A percentile compares a stretch with the other conserved stretches of the same genome.
Conservation (phyloP, 2,888 invertebrate species). For the Drosophila sordidula region DNA sequence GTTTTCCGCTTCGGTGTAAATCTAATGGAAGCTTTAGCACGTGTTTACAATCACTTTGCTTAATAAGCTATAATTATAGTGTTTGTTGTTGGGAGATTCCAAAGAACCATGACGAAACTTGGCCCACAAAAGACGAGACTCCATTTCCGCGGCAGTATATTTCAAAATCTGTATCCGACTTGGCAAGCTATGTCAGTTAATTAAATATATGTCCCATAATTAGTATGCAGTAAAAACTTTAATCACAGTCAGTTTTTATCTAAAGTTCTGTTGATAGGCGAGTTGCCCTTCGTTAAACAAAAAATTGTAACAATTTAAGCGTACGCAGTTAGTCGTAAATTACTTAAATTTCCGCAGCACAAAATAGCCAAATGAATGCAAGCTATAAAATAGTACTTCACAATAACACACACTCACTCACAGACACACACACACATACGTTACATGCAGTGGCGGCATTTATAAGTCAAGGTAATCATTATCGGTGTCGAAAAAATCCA, state of each 20-base stretch:
- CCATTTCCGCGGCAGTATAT: slow-evolving; percentile 15
- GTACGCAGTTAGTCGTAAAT: slow-evolving; percentile 28
- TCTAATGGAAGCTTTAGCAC: slow-evolving; percentile 11
- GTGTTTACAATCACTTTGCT: slow-evolving; percentile 39
- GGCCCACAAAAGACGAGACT: neutral
- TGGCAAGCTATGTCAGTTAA: neutral
- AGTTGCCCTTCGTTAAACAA: slow-evolving; percentile 21
- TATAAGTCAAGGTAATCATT: slow-evolving; percentile 76
- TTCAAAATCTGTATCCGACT: neutral
- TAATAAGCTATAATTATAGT: slow-evolving; percentile 29
- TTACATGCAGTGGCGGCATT: slow-evolving; percentile 29
- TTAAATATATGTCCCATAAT: neutral
- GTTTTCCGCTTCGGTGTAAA: slow-evolving; percentile 23
- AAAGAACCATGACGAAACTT: slow-evolving; percentile 32
- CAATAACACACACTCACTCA: slow-evolving; percentile 12
- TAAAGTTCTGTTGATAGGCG: slow-evolving; percentile 1
- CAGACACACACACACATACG: slow-evolving; percentile 1
- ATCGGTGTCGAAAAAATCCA: slow-evolving; percentile 56
- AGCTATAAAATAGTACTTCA: slow-evolving; percentile 24
- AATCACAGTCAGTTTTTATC: neutral
- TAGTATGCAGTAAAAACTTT: neutral
- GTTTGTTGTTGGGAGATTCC: slow-evolving; percentile 18
- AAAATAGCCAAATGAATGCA: slow-evolving; percentile 26
- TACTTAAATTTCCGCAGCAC: slow-evolving; percentile 30
- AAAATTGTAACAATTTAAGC: slow-evolving; percentile 31